Evolutionary conservation across 2,797 vertebrate species (phyloP).

Genomic region (Spinus pinus): DNA sequence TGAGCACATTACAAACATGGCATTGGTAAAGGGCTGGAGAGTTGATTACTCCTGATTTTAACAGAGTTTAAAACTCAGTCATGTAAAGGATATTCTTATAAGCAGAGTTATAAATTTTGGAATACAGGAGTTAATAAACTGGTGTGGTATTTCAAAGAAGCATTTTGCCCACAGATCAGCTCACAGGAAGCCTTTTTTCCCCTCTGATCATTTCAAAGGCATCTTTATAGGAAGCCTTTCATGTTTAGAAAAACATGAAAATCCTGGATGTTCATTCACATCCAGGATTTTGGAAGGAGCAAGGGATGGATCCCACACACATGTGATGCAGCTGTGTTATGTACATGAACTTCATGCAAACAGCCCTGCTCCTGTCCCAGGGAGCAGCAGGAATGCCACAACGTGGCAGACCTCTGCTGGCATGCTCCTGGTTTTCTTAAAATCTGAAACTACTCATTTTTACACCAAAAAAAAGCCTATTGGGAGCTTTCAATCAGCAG

Average conservation of each 20-base stretch:
- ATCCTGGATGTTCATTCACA: neutral
- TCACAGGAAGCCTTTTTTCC: neutral
- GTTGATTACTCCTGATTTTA: neutral
- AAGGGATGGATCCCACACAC: neutral
- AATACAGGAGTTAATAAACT: neutral
- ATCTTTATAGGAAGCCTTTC: slow-evolving; percentile 13
- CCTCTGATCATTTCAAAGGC: neutral
- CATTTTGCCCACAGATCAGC: neutral
- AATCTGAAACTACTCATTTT: neutral
- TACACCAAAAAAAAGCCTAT: neutral
- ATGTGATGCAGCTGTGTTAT: neutral
- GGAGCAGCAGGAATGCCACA: neutral
- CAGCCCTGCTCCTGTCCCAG: neutral
- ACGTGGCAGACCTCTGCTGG: fast-evolving
- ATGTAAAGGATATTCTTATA: neutral
- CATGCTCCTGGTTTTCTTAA: neutral
- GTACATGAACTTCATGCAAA: neutral
- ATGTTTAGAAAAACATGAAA: neutral
- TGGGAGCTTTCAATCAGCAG: neutral
- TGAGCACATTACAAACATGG: neutral
- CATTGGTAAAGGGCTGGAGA: neutral
- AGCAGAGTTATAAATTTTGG: neutral
- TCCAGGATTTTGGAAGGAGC: neutral
- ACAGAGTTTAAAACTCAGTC: neutral
- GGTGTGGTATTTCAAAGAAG: neutral